A percentile compares a stretch with the other conserved stretches of the same genome.
Conservation (phyloP, 2,113 vertebrate genomes). For the Sciurus niger region DNA sequence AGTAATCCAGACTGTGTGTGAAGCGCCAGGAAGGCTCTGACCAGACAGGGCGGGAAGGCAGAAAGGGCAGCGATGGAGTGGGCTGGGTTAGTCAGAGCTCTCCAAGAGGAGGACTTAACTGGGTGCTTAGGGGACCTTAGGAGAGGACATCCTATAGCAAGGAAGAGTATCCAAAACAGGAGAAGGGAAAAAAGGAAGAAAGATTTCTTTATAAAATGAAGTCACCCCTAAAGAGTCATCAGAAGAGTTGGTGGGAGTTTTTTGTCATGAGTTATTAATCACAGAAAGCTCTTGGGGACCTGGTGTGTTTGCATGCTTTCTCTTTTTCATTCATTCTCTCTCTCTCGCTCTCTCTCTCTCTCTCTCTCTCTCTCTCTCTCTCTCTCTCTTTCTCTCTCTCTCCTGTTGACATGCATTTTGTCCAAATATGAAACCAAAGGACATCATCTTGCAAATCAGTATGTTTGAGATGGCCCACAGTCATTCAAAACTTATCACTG, state of each 20-base stretch:
- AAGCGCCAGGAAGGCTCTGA: neutral
- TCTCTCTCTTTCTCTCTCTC: neutral
- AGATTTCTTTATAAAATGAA: slow-evolving; percentile 34
- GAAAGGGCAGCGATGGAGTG: neutral
- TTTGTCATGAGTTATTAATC: neutral
- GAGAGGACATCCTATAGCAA: neutral
- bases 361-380: neutral
- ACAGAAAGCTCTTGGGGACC: neutral
- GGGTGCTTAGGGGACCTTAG: neutral
- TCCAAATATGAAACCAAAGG: neutral
- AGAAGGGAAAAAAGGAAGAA: neutral
- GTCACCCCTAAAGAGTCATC: neutral
- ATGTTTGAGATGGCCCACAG: slow-evolving; percentile 4
- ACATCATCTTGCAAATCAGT: slow-evolving; percentile 18
- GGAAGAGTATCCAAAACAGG: neutral
- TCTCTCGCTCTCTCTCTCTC: too few species aligned
- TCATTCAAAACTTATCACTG: slow-evolving; percentile 47
- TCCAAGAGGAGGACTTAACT: neutral
- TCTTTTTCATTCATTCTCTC: neutral
- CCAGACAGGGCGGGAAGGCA: neutral
- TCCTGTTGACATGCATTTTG: neutral
- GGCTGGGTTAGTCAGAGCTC: neutral
- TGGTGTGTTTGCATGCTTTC: neutral
- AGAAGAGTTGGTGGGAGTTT: neutral
- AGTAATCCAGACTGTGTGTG: neutral